Evolutionary conservation across 1,140 invertebrate genomes (phyloP).

Genomic region (Monochamus saltuarius): DNA sequence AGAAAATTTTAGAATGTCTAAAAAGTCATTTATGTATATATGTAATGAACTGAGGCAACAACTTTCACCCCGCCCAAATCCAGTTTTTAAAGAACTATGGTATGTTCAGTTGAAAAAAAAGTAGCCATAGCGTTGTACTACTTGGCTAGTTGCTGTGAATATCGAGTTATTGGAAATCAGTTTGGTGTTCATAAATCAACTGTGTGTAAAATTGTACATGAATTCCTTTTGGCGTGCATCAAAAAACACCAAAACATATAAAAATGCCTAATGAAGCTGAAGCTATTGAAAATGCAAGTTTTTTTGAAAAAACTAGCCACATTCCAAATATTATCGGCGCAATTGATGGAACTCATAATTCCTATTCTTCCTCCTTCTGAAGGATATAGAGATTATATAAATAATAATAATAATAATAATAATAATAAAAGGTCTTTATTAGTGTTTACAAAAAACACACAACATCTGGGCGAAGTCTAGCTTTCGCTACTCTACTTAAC

Average conservation of each 20-base stretch:
- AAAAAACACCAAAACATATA: constrained; percentile 16
- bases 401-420: too few species aligned
- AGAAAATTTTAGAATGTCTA: too few species aligned
- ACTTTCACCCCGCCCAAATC: too few species aligned
- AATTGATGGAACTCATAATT: constrained; percentile 36
- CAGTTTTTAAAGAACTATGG: too few species aligned
- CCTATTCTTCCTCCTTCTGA: constrained; percentile 26
- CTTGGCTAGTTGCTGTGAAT: constrained; percentile 33
- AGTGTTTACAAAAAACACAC: too few species aligned
- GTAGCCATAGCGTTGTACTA: constrained; percentile 30
- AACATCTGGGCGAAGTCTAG: too few species aligned
- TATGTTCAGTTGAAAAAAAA: constrained; percentile 20
- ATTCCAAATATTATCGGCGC: constrained; percentile 35
- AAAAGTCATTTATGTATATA: too few species aligned
- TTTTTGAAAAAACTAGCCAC: constrained; percentile 24
- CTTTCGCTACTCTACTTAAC: too few species aligned
- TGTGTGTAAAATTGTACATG: constrained; percentile 23
- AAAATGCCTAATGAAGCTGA: constrained; percentile 8
- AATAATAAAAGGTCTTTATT: too few species aligned
- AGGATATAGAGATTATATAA: constrained; percentile 36
- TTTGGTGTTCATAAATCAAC: constrained; percentile 34
- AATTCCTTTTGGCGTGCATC: constrained; percentile 22
- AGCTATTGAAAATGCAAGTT: constrained; percentile 8
- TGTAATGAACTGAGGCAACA: too few species aligned
- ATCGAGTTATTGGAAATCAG: constrained; percentile 32